Evolutionary conservation across 2,797 vertebrate species (phyloP).

Genomic region (Squalus acanthias): DNA sequence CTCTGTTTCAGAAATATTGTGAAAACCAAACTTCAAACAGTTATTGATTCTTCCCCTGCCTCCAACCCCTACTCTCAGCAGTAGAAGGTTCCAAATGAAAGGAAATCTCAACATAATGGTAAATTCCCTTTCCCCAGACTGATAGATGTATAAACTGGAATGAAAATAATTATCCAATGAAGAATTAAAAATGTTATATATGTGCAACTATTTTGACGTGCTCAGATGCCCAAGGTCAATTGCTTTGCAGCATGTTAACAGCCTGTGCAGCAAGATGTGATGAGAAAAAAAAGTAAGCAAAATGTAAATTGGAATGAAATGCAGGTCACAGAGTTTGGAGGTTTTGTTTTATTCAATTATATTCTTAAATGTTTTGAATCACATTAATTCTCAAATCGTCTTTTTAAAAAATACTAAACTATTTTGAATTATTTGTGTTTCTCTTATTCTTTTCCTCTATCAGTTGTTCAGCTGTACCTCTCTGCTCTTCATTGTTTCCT

Average conservation of each 20-base stretch:
- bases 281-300: neutral
- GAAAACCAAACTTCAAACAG: slow-evolving; percentile 2
- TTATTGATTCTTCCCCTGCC: neutral
- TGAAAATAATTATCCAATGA: slow-evolving; percentile 3
- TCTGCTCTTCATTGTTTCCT: neutral
- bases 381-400: neutral
- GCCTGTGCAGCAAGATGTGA: neutral
- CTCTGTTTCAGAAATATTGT: slow-evolving; percentile 4
- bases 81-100: neutral
- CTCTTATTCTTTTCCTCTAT: neutral
- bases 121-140: neutral
- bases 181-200: neutral
- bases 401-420: neutral
- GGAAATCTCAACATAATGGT: neutral
- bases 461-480: neutral
- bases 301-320: slow-evolving; percentile 17
- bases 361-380: slow-evolving; percentile 3
- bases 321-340: neutral
- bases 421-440: neutral
- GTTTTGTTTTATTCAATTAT: neutral
- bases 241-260: neutral
- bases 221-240: neutral
- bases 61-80: neutral
- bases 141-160: neutral
- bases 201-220: neutral